phyloP scores from a whole-genome alignment of 2,888 invertebrate genomes.

The Orthonychiurus folsomi region DNA sequence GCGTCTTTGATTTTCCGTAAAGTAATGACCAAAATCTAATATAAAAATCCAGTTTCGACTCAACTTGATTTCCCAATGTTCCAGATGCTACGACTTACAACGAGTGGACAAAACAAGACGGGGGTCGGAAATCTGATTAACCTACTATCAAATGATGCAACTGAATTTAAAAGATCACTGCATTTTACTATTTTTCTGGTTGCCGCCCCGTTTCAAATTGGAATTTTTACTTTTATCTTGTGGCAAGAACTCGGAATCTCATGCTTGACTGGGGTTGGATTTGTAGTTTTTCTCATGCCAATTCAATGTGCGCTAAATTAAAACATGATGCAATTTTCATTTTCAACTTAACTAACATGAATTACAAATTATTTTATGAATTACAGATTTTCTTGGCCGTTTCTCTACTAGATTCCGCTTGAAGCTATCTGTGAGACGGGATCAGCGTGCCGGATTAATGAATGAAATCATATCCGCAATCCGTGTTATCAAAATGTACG shows the following conservation, averaged over 20 bases:
- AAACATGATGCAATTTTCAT: not conserved
- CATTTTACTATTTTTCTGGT: conserved; percentile 82
- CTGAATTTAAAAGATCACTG: conserved; percentile 80
- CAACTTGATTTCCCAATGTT: conserved; percentile 1
- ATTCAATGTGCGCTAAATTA: conserved; percentile 57
- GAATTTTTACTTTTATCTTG: conserved; percentile 69
- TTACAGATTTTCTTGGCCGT: conserved; percentile 47
- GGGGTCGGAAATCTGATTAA: conserved; percentile 47
- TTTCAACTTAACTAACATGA: not conserved
- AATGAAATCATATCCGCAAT: conserved; percentile 89
- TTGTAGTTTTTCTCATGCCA: conserved; percentile 70
- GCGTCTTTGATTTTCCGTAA: conserved; percentile 77
- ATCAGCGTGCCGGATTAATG: conserved; percentile 84
- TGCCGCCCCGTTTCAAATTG: conserved; percentile 76
- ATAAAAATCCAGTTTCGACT: not conserved
- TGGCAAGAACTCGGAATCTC: conserved; percentile 64
- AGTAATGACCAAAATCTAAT: conserved; percentile 37
- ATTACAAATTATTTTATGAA: conserved; percentile 16
- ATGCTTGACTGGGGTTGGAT: conserved; percentile 65
- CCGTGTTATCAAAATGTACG: conserved; percentile 67
- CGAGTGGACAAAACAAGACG: not conserved
- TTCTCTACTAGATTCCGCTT: conserved; percentile 53
- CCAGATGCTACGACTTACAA: not conserved
- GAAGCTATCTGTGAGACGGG: conserved; percentile 74
- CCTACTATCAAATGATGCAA: conserved; percentile 87